Evolutionary conservation across 2,797 vertebrate genomes (phyloP), one percentile per base, ranked within the genome.

Genomic region (Astyanax mexicanus): DNA sequence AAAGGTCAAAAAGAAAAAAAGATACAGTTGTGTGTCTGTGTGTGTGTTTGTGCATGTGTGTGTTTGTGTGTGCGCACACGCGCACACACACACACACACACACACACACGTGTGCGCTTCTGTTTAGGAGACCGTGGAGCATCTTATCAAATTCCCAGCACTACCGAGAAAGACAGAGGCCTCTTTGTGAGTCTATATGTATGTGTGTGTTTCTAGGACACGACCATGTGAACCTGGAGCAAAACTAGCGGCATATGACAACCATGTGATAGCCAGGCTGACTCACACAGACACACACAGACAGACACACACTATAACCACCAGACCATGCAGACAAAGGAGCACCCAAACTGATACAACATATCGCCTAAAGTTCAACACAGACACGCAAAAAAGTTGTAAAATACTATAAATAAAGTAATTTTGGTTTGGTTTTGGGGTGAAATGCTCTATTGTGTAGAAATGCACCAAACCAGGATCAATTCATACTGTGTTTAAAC

Each of bases 231-330:
- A 84, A 80, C 32, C 9, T 64, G 40, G 38, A 78, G 65, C 3
- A 10, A 62, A 57, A 78, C 71, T 60, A 54, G 49, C 52, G 58
- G 75, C 83, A 81, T 79, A 81, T 81, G 83, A 82, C 77, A 52
- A 52, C 44, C 79, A 81, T 79, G 83, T 82, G 83, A 79, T 71
- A 29, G 49, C 15, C 27, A 27, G 19, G 21, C 78, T 47, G 54
- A 61, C 8, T 40, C 37, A 29, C 40, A n/a, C n/a, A n/a, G n/a
- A n/a, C n/a, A n/a, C 23, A 37, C 49, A 54, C 25, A 35, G n/a
- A n/a, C n/a, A n/a, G n/a, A n/a, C 17, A 47, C 37, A 62, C 64
- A 45, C 73, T 54, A 25, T 67, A 15, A 42, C 25, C 25, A 65
- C 57, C 25, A 17, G 42, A 23, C 37, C 15, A 42, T 4, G 61